Evolutionary conservation across 92 coral and sea anemone species (phyloP), one percentile per base, ranked within the genome.

Genomic region (Epizoanthus rinbou): DNA sequence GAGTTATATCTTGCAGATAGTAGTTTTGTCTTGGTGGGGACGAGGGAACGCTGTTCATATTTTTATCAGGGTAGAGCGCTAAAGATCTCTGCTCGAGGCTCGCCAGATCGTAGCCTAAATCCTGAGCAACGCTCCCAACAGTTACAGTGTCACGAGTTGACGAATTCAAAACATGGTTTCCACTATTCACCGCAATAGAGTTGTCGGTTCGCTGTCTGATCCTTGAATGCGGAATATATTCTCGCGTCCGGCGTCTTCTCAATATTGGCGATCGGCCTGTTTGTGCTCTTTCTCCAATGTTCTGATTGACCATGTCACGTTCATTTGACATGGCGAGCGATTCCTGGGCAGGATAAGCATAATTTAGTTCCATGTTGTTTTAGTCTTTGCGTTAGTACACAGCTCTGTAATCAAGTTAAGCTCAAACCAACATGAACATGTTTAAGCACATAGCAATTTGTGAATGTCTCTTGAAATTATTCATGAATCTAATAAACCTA

Each of bases 211-310:
- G 86, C 73, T 79, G 88, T 21, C 72, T 81, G 9, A 83, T 50
- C 33, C 88, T 83, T 17, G 94, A 88, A 75, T 85, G 89, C 35
- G 98, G 98, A 22, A 93, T 78, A 60, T 93, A 93, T 76, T 91
- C 93, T 69, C 95, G 69, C 7, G 98, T 93, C 62, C 98, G 69
- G 35, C 98, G 86, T 85, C 88, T 81, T 81, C 98, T 80, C 15
- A 88, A 76, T 8, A 91, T 88, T 16, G 98, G 98, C 22, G 94
- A 90, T 65, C 85, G 85, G 1, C 98, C 98, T 24, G 93, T 81
- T 76, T 81, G 91, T 11, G 64, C 91, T 45, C 93, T 92, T 76
- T 87, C 98, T 21, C 91, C 89, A 62, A 87, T 82, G 57, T 73
- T 85, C 35, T 74, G 79, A 52, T 72, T 37, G 6, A 86, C 75